Evolutionary conservation across 2,113 vertebrate species (phyloP), one percentile per base, ranked within the genome.

Genomic region (Maccullochella peelii): DNA sequence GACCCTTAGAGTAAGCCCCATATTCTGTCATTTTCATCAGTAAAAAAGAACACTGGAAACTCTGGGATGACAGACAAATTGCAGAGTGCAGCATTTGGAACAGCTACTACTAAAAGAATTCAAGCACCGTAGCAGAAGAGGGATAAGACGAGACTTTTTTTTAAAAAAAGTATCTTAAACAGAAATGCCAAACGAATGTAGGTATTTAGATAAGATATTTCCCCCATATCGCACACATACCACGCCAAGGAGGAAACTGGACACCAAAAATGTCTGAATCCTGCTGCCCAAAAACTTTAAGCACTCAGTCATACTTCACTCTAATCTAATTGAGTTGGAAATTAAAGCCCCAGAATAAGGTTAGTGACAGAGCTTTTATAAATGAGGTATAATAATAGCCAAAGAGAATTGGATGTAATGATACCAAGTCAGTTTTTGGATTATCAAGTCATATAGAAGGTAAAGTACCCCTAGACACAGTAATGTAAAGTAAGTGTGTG

Each of bases 311-410:
- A 92, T 89, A 84, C 85, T 87, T 93, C 88, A 88, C 81, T 89
- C 79, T 75, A 83, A 90, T 93, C 82, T 92, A 93, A 93, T 93
- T 89, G 83, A 86, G 83, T 77, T 93, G 86, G 77, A 94, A 93
- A 94, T 93, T 86, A 93, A 91, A 94, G 79, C 79, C 79, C 83
- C 89, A 81, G 88, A 93, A 91, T 90, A 89, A 88, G 86, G 90
- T 89, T 89, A 89, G 87, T 88, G 88, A 93, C 90, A 92, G 88
- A 89, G 88, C 79, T 85, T 91, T 92, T 93, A 94, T 92, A 89
- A 94, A 94, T 93, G 89, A 93, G 87, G 86, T 90, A 10, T 92
- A 94, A 92, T 91, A 92, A 93, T 91, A 91, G 90, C 86, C 72
- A 79, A 89, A 77, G 86, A 92, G 87, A 91, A 92, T 82, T 88